phyloP scores from a whole-genome alignment of 2,113 vertebrate genomes.

The Potamarius usumacintae region DNA sequence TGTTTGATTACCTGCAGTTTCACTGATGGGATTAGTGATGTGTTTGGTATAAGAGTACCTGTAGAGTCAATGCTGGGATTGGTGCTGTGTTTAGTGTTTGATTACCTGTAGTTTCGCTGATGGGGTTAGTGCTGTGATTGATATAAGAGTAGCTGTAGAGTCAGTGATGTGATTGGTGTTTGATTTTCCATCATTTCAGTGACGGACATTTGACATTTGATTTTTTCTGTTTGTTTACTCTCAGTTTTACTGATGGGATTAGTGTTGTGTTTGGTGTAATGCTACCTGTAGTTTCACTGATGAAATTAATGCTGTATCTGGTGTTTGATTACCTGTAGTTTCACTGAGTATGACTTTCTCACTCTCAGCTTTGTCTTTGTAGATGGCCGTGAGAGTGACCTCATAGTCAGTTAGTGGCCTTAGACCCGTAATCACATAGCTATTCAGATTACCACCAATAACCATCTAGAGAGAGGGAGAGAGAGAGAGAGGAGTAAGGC shows the following conservation, averaged over 20 bases:
- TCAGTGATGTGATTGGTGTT: background rate
- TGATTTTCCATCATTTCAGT: conserved; percentile 62
- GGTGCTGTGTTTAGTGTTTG: background rate
- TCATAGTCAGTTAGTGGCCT: conserved; percentile 81
- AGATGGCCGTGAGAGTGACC: conserved; percentile 83
- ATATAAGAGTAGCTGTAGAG: conserved; percentile 4
- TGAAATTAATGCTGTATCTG: background rate
- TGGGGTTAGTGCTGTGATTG: background rate
- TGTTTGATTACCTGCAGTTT: conserved; percentile 79
- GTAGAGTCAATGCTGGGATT: background rate
- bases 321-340: conserved; percentile 77
- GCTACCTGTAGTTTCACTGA: background rate
- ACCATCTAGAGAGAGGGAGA: conserved; percentile 52
- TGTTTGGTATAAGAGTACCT: conserved; percentile 17
- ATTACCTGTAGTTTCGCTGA: conserved; percentile 63
- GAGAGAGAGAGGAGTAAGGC: background rate
- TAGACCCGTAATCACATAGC: conserved; percentile 78
- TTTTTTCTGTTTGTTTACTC: no score
- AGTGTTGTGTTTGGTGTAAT: background rate
- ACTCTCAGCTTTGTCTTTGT: conserved; percentile 83
- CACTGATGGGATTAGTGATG: conserved; percentile 55
- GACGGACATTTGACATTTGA: background rate
- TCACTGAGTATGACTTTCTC: conserved; percentile 78
- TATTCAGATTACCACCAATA: conserved; percentile 77
- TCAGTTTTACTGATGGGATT: background rate